A percentile compares a stretch with the other conserved stretches of the same genome.
These are phyloP conservation scores for Leucoraja ocellata DNA, from an alignment of 2,797 vertebrate species.

Conservation along the genomic window DNA sequence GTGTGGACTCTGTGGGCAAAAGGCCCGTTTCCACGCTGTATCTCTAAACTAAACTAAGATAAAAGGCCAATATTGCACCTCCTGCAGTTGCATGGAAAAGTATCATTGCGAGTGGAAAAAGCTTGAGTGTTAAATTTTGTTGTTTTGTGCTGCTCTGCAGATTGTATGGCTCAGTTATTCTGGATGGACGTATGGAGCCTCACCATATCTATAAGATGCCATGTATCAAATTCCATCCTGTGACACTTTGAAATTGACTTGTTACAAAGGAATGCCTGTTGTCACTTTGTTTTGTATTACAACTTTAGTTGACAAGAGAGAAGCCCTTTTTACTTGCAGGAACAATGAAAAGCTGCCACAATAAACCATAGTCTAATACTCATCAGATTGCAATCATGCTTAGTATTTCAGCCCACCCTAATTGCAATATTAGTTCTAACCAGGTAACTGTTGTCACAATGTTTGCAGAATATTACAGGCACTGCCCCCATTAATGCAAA, in stretches of 20 bases:
- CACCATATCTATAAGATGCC: no score
- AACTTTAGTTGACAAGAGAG: background rate
- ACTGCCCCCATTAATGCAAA: background rate
- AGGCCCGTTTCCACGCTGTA: no score
- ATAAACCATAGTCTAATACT: background rate
- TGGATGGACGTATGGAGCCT: background rate
- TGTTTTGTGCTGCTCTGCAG: background rate
- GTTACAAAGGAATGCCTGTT: background rate
- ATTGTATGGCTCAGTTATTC: background rate
- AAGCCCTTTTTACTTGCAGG: background rate
- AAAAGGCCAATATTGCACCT: no score
- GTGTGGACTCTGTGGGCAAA: no score
- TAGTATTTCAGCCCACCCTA: background rate
- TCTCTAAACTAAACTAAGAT: no score
- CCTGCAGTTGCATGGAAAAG: no score
- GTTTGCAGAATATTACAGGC: background rate
- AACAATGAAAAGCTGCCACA: background rate
- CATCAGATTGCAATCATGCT: background rate
- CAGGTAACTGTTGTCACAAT: slow-evolving; percentile 12
- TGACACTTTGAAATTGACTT: background rate
- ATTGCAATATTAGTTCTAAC: background rate
- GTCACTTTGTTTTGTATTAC: background rate
- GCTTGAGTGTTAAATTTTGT: background rate
- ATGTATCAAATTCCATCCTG: background rate
- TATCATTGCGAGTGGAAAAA: background rate